These are phyloP conservation scores for Cactoblastis cactorum DNA, from an alignment of 2,888 invertebrate genomes.

Conservation along the genomic window DNA sequence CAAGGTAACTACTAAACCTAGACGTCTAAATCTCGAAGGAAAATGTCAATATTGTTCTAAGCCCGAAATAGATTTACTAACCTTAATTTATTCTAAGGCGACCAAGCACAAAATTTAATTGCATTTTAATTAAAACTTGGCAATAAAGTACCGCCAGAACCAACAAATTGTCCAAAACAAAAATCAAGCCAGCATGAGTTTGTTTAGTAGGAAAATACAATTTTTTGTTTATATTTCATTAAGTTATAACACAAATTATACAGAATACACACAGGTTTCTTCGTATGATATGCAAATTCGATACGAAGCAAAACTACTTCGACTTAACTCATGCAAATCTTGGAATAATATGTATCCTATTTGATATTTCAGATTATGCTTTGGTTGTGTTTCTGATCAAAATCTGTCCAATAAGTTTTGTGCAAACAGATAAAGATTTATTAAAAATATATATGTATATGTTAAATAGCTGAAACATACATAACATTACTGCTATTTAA, in stretches of 20 bases:
- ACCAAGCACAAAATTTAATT: background rate
- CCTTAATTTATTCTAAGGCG: background rate
- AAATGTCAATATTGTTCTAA: background rate
- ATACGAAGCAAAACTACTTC: no score
- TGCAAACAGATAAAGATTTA: no score
- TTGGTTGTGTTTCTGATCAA: no score
- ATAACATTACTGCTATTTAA: no score
- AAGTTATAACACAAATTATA: slow-evolving; percentile 18
- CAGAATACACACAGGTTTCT: background rate
- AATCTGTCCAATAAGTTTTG: no score
- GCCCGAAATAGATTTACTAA: background rate
- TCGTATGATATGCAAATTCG: background rate
- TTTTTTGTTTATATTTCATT: slow-evolving; percentile 42
- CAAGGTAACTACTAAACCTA: no score
- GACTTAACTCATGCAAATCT: no score
- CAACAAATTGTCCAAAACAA: slow-evolving; percentile 18
- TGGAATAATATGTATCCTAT: no score
- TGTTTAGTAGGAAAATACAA: slow-evolving; percentile 21
- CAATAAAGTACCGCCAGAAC: slow-evolving; percentile 16
- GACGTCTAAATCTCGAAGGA: background rate
- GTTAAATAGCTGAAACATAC: no score
- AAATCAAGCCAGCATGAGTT: slow-evolving; percentile 23
- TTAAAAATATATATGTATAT: no score
- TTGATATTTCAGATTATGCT: no score
- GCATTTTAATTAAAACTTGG: slow-evolving; percentile 23